These are phyloP conservation scores for Chloroceryle amazona DNA, from an alignment of 2,797 vertebrate genomes.

Conservation along the genomic window DNA sequence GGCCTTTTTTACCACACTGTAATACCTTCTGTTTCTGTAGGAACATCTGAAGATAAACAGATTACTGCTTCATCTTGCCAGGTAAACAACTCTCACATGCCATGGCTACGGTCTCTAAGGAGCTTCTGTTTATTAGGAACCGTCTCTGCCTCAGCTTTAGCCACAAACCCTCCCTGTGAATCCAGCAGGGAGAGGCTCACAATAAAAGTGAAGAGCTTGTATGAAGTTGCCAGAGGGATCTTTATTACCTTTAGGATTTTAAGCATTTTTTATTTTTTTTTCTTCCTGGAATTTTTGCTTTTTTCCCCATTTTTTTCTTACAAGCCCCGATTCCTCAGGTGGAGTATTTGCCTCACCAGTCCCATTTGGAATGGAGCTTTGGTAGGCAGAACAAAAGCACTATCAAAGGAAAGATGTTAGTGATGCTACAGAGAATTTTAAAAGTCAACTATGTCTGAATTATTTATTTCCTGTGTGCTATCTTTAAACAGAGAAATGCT, in stretches of 20 bases:
- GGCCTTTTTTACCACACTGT: conserved; percentile 25
- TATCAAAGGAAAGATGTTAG: conserved; percentile 6
- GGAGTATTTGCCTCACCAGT: conserved; percentile 68
- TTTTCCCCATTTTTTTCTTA: conserved; percentile 64
- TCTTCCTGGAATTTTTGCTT: conserved; percentile 57
- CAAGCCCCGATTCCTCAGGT: conserved; percentile 63
- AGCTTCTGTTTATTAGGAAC: conserved; percentile 75
- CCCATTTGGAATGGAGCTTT: conserved; percentile 77
- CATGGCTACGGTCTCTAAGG: conserved; percentile 82
- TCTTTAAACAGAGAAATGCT: not conserved
- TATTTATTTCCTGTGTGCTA: conserved; percentile 16
- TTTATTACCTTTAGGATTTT: conserved; percentile 53
- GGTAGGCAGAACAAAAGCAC: conserved; percentile 61
- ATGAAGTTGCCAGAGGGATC: conserved; percentile 40
- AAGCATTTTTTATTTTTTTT: not conserved
- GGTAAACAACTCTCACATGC: conserved; percentile 69
- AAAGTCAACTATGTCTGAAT: not conserved
- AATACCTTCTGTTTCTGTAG: conserved; percentile 50
- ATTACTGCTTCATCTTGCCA: conserved; percentile 50
- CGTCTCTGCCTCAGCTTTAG: conserved; percentile 8
- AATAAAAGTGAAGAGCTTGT: conserved; percentile 36
- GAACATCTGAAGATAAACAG: conserved; percentile 63
- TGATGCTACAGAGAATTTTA: not conserved
- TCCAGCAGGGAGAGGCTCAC: conserved; percentile 15
- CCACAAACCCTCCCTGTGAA: conserved; percentile 55